phyloP scores from a whole-genome alignment of 2,797 vertebrate genomes.

The Sebastes itinus region DNA sequence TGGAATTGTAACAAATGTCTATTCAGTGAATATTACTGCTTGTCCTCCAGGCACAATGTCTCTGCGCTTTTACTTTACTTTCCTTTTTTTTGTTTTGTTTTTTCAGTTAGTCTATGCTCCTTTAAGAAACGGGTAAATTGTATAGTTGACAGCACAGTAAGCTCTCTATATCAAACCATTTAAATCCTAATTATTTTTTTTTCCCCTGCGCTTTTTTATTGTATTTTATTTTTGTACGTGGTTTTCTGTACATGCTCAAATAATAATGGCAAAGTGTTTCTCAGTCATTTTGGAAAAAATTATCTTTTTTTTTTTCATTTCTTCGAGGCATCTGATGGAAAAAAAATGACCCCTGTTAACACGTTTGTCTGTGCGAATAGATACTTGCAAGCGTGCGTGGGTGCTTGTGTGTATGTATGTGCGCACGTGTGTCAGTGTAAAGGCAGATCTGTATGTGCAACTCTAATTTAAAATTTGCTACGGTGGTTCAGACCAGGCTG shows the following conservation, averaged over 20 bases:
- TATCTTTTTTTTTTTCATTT: conserved; percentile 17
- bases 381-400: conserved; percentile 49
- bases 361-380: conserved; percentile 57
- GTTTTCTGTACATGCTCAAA: conserved; percentile 72
- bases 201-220: conserved; percentile 41
- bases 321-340: conserved; percentile 32
- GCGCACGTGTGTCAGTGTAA: conserved; percentile 42
- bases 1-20: conserved; percentile 88
- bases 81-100: not conserved
- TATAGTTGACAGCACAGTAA: conserved; percentile 85
- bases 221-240: conserved; percentile 70
- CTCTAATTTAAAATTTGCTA: conserved; percentile 48
- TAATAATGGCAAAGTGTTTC: conserved; percentile 61
- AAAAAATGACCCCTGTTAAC: conserved; percentile 52
- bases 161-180: conserved; percentile 81
- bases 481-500: conserved; percentile 49
- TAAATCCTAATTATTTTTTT: conserved; percentile 69
- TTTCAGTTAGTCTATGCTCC: conserved; percentile 75
- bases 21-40: conserved; percentile 79
- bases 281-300: conserved; percentile 55
- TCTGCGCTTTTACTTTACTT: conserved; percentile 57
- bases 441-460: conserved; percentile 57
- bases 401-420: conserved; percentile 55
- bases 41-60: conserved; percentile 76
- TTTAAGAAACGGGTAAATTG: conserved; percentile 86